These are phyloP conservation scores for Scytalopus superciliaris DNA, from an alignment of 2,113 vertebrate species.

Conservation along the genomic window DNA sequence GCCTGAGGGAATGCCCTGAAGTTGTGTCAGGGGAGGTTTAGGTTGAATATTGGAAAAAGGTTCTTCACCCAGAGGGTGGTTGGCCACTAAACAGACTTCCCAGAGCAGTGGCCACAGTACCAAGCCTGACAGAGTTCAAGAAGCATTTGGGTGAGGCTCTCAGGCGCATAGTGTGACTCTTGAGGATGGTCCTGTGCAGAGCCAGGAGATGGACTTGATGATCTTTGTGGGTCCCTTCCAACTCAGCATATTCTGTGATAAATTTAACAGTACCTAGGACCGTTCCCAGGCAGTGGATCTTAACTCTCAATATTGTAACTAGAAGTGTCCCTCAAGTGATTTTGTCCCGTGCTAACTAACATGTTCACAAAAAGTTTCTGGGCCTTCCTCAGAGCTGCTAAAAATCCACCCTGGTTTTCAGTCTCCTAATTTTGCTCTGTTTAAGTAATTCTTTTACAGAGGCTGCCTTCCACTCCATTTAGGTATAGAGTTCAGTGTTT, in stretches of 20 bases:
- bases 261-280: neutral
- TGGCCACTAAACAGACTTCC: neutral
- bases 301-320: neutral
- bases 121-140: neutral
- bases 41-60: neutral
- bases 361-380: neutral
- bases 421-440: neutral
- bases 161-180: neutral
- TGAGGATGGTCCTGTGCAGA: neutral
- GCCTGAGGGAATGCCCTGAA: neutral
- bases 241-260: neutral
- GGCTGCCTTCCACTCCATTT: accelerated
- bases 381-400: neutral
- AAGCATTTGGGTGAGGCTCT: neutral
- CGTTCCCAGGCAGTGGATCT: neutral
- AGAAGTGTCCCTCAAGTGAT: neutral
- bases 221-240: neutral
- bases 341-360: neutral
- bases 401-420: neutral
- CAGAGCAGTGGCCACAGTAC: neutral
- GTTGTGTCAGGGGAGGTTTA: neutral
- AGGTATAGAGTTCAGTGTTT: neutral
- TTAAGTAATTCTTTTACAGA: neutral
- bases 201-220: neutral
- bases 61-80: neutral